These are phyloP conservation scores for Harpagoxenus sublaevis DNA, from an alignment of 2,888 invertebrate genomes.

Conservation along the genomic window DNA sequence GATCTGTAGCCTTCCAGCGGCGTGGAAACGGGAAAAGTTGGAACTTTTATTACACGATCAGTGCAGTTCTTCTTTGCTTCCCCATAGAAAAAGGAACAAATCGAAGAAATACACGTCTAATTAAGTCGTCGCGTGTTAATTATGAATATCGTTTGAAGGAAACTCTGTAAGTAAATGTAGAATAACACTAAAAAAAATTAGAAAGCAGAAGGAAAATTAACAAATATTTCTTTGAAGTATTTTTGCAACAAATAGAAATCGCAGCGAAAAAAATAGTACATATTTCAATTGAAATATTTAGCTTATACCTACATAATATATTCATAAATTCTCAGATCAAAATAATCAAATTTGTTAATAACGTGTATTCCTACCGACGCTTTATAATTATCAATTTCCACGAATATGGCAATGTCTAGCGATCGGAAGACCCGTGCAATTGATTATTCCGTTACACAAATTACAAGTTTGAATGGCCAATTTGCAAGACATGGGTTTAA, in stretches of 20 bases:
- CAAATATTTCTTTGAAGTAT: background rate
- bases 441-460: slow-evolving; percentile 27
- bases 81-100: background rate
- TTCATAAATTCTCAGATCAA: background rate
- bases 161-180: background rate
- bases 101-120: background rate
- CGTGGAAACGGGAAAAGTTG: slow-evolving; percentile 35
- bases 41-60: slow-evolving; percentile 34
- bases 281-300: background rate
- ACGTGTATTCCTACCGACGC: background rate
- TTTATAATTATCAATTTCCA: slow-evolving; percentile 8
- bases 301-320: background rate
- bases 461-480: background rate
- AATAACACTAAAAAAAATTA: background rate
- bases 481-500: background rate
- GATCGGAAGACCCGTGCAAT: background rate
- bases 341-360: background rate
- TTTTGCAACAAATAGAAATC: background rate
- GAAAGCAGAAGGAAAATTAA: background rate
- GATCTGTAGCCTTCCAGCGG: slow-evolving; percentile 3
- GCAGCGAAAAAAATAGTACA: background rate
- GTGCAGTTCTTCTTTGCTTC: background rate
- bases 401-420: background rate
- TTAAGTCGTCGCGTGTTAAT: slow-evolving; percentile 24
- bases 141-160: background rate